A percentile compares a stretch with the other conserved stretches of the same genome.
Conservation (phyloP, 2,888 invertebrate genomes). For the Lordiphosa fenestrarum region DNA sequence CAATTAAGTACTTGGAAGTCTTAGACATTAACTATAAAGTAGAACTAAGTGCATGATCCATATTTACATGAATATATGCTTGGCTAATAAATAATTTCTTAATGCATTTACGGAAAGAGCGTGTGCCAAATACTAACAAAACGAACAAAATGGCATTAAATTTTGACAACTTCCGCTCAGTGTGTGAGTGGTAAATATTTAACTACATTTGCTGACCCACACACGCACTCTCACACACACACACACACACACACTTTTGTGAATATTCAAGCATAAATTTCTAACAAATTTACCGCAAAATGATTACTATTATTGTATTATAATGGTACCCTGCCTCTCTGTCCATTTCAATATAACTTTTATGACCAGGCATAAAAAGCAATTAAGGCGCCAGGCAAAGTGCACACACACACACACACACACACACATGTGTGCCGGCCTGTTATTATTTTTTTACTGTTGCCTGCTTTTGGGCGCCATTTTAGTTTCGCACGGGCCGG, state of each 20-base stretch:
- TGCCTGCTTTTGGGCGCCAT: conserved; percentile 25
- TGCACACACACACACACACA: conserved; percentile 29
- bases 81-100: conserved; percentile 4
- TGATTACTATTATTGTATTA: conserved; percentile 64
- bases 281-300: conserved; percentile 66
- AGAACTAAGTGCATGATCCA: background rate
- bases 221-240: background rate
- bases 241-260: conserved; percentile 2
- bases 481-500: conserved; percentile 40
- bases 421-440: conserved; percentile 1
- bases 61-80: conserved; percentile 27
- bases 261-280: conserved; percentile 40
- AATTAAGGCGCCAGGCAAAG: conserved; percentile 55
- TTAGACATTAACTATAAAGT: background rate
- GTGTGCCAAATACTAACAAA: conserved; percentile 16
- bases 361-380: conserved; percentile 51
- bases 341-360: conserved; percentile 16
- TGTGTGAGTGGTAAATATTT: conserved; percentile 16
- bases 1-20: background rate
- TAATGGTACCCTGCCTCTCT: conserved; percentile 36
- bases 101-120: background rate
- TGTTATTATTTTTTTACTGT: conserved; percentile 42
- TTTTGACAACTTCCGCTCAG: conserved; percentile 28
- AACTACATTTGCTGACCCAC: conserved; percentile 7
- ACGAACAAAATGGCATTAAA: conserved; percentile 23